Percentiles rank a stretch among this genome's conserved stretches.
Evolutionary conservation across 2,113 vertebrate genomes (phyloP).

Genomic region (Girardinichthys multiradiatus): DNA sequence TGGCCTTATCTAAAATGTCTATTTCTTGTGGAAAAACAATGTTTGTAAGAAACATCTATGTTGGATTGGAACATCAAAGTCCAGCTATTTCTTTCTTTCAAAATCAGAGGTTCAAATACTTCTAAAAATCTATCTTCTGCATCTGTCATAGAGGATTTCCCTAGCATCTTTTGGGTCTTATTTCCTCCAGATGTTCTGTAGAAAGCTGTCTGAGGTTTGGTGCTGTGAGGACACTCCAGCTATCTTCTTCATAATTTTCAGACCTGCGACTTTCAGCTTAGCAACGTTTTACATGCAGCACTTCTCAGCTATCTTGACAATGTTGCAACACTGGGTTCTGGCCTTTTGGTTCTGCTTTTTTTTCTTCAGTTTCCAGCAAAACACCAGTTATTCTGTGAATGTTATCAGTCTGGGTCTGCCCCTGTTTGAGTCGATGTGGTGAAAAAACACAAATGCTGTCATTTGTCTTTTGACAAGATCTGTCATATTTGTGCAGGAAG

Average conservation of each 20-base stretch:
- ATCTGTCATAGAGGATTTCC: neutral
- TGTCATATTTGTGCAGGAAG: slow-evolving; percentile 23
- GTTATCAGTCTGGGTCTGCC: neutral
- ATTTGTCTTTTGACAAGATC: neutral
- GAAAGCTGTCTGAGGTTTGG: slow-evolving; percentile 15
- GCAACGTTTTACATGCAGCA: slow-evolving; percentile 44
- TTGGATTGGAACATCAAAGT: too few relatives aligned
- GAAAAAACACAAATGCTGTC: neutral
- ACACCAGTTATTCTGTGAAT: slow-evolving; percentile 17
- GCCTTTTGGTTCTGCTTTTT: slow-evolving; percentile 44
- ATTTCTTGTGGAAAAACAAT: too few relatives aligned
- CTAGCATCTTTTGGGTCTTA: neutral
- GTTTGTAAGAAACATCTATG: too few relatives aligned
- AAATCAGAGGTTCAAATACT: too few relatives aligned
- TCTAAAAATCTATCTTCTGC: neutral
- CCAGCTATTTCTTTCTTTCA: neutral
- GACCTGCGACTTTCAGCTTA: slow-evolving; percentile 36
- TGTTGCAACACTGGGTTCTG: slow-evolving; percentile 58
- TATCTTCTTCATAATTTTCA: slow-evolving; percentile 44
- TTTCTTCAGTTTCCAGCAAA: slow-evolving; percentile 16
- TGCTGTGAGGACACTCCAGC: slow-evolving; percentile 34
- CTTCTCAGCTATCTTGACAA: slow-evolving; percentile 64
- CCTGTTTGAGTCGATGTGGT: neutral
- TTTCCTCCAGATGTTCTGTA: slow-evolving; percentile 23
- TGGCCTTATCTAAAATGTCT: too few relatives aligned